phyloP scores from a whole-genome alignment of 2,888 invertebrate genomes.

The Hypsopygia costalis region DNA sequence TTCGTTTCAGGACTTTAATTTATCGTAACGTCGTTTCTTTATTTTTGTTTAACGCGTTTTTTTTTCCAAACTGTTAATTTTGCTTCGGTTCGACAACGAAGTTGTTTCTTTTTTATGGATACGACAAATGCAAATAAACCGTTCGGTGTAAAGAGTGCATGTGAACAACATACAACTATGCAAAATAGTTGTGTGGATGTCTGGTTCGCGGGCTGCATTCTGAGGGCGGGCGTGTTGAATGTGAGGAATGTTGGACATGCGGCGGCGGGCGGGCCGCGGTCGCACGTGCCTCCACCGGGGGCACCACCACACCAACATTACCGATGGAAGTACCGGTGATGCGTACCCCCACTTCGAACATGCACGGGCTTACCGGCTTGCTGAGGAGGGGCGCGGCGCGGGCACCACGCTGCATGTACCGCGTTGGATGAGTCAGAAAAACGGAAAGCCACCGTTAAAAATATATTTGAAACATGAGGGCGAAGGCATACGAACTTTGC shows the following conservation, averaged over 20 bases:
- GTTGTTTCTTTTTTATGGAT: slow-evolving; percentile 13
- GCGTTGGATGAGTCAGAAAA: slow-evolving; percentile 77
- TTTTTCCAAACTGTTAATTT: not conserved
- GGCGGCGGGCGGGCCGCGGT: slow-evolving; percentile 44
- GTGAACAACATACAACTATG: slow-evolving; percentile 49
- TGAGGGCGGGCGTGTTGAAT: slow-evolving; percentile 68
- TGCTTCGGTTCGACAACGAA: slow-evolving; percentile 1
- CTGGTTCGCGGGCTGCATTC: slow-evolving; percentile 65
- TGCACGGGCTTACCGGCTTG: slow-evolving; percentile 52
- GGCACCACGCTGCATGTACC: slow-evolving; percentile 63
- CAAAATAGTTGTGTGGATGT: slow-evolving; percentile 63
- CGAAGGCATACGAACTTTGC: slow-evolving; percentile 26
- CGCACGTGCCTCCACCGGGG: slow-evolving; percentile 36
- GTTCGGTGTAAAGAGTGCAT: slow-evolving; percentile 31
- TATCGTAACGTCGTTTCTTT: slow-evolving; percentile 38
- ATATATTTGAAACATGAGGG: slow-evolving; percentile 34
- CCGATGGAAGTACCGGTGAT: slow-evolving; percentile 1
- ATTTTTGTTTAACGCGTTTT: slow-evolving; percentile 30
- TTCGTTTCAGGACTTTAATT: slow-evolving; percentile 50
- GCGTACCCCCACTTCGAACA: slow-evolving; percentile 10
- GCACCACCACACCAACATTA: slow-evolving; percentile 11
- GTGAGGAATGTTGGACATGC: slow-evolving; percentile 62
- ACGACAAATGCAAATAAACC: slow-evolving; percentile 8
- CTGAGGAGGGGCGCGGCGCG: slow-evolving; percentile 50
- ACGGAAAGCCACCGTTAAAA: slow-evolving; percentile 56